Evolutionary conservation across 2,888 invertebrate genomes (phyloP), one percentile per base, ranked within the genome.

Genomic region (Cyrtodaria siliqua): DNA sequence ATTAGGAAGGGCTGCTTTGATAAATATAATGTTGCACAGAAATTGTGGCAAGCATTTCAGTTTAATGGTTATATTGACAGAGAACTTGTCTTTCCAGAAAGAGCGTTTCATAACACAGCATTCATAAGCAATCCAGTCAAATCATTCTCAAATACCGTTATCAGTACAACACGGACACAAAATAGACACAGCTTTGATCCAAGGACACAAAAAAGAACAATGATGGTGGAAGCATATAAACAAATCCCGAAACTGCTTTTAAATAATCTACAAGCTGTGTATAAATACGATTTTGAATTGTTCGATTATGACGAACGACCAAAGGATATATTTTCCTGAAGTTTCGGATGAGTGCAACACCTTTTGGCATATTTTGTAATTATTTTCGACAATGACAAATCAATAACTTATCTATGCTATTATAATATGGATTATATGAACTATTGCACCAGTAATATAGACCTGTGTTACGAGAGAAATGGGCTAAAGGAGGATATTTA

Each of bases 241-340:
- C 33, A 24, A 9, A 69, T 79, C 1, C 68, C 76, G 1, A 12
- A n/a, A 0, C 29, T 57, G n/a, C 26, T 74, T 3, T 38, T 78
- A n/a, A 38, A 61, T 14, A 24, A 42, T 14, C 68, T 79, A 24
- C 40, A 67, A 8, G 60, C 64, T n/a, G 49, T 66, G 2, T 82
- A 70, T 49, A 42, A 67, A 40, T 60, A 64, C 38, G 82, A 82
- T 33, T 82, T 82, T 60, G 69, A 82, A 40, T 56, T 82, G 44
- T 82, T 78, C 59, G 69, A 64, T 20, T 82, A 82, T 44, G 64
- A 75, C n/a, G n/a, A n/a, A n/a, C n/a, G n/a, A n/a, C n/a, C n/a
- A n/a, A n/a, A n/a, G n/a, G n/a, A n/a, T n/a, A n/a, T n/a, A n/a
- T n/a, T n/a, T n/a, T n/a, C n/a, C n/a, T n/a, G n/a, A n/a, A n/a